Conservation (phyloP, 2,797 vertebrate genomes). For the Scleropages formosus region DNA sequence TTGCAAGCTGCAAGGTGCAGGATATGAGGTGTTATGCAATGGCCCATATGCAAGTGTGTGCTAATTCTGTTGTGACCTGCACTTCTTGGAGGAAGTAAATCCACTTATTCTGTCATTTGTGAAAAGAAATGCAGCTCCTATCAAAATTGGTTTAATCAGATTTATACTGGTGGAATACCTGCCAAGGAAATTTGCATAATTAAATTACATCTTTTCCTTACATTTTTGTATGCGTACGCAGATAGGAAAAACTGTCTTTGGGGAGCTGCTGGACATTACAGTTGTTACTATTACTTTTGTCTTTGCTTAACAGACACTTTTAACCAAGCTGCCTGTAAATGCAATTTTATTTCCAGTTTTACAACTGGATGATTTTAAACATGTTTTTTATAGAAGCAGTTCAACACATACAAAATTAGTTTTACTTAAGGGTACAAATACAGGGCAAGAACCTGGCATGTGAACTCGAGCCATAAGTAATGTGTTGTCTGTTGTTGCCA, state of each 20-base stretch:
- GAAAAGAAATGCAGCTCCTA: slow-evolving; percentile 25
- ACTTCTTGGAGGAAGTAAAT: slow-evolving; percentile 10
- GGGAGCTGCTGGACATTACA: slow-evolving; percentile 40
- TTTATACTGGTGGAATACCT: slow-evolving; percentile 39
- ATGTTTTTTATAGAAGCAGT: no score
- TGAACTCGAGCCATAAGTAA: no score
- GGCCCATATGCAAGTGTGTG: background rate
- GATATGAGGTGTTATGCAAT: background rate
- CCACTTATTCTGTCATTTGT: slow-evolving; percentile 30
- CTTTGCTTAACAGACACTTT: background rate
- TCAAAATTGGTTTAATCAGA: slow-evolving; percentile 31
- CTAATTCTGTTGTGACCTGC: slow-evolving; percentile 8
- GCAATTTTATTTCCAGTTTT: no score
- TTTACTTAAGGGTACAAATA: no score
- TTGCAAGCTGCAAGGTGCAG: background rate
- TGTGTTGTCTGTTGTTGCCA: no score
- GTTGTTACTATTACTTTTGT: slow-evolving; percentile 20
- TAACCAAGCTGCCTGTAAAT: no score
- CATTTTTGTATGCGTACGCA: background rate
- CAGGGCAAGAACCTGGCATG: no score
- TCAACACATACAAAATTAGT: no score
- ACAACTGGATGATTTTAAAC: no score
- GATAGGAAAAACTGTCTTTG: slow-evolving; percentile 38
- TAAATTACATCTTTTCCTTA: slow-evolving; percentile 49
- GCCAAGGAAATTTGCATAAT: slow-evolving; percentile 50